Evolutionary conservation across 2,888 invertebrate species (phyloP), one percentile per base, ranked within the genome.

Genomic region (Pterostichus madidus): DNA sequence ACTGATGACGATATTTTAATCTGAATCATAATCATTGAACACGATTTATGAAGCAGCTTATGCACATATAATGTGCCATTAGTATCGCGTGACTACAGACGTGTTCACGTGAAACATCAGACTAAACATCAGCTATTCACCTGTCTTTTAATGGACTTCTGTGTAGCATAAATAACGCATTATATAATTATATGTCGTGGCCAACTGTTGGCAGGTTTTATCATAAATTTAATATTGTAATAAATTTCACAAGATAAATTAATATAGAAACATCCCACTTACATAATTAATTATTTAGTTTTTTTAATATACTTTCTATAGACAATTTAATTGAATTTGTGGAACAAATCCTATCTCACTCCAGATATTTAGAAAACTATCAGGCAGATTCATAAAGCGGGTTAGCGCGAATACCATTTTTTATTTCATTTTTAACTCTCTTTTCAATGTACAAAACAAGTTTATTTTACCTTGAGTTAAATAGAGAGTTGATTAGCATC

Each of bases 101-200:
- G 64, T 64, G 32, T 64, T 64, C 64, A 71, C 15, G 68, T 56
- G n/a, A 15, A 56, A 56, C 56, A 56, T 56, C 56, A 10, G 6
- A 17, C 17, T 56, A 56, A 56, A 56, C 7, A 56, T 17, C 17
- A 49, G 49, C 13, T 13, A 49, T 11, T 32, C 3, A 56, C 5
- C 56, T 64, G 13, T 64, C 64, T 13, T 71, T 71, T 71, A 39
- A 71, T 71, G 68, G 44, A 71, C 7, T 35, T 64, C 35, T 32
- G 32, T 35, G n/a, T 7, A 31, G 31, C 5, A 10, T 56, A 17
- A 0, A 24, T 56, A 5, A 6, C 46, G 46, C 3, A 13, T 49
- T 49, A 49, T 13, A 13, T 10, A 64, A 64, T 64, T 64, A 64
- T 64, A 64, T 64, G 5, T 64, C 35, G n/a, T n/a, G 35, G 64